Percentiles rank a stretch among this genome's conserved stretches.
Evolutionary conservation across 1,140 invertebrate species (phyloP).

Genomic region (Akabosia matsudoensis): DNA sequence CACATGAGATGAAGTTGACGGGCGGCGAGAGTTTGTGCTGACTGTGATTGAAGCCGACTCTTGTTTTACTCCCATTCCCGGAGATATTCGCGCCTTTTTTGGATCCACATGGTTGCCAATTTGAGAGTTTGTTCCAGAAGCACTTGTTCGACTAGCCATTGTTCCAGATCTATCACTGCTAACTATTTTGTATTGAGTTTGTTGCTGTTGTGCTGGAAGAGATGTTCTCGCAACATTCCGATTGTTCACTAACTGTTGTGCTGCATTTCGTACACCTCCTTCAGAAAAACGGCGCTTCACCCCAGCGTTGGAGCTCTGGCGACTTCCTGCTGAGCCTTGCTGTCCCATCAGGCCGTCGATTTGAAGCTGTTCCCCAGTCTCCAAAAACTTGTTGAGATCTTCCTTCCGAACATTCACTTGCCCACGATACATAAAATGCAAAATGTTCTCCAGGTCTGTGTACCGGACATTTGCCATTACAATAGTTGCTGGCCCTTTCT

Average conservation of each 20-base stretch:
- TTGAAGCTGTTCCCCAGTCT: slow-evolving; percentile 49
- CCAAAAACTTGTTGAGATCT: slow-evolving; percentile 48
- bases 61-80: not conserved
- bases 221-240: not conserved
- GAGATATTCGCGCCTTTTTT: not conserved
- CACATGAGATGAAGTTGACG: not conserved
- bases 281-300: slow-evolving; percentile 1
- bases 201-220: not conserved
- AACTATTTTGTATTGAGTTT: not conserved
- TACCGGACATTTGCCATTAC: slow-evolving; percentile 50
- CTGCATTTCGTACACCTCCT: not conserved
- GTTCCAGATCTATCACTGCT: not conserved
- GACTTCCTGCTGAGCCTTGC: not conserved
- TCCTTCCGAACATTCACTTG: slow-evolving; percentile 50
- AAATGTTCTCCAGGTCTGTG: slow-evolving; percentile 50
- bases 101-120: not conserved
- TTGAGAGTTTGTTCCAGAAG: not conserved
- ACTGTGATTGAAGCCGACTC: not conserved
- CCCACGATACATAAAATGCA: slow-evolving; percentile 52
- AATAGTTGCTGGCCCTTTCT: slow-evolving; percentile 49
- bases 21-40: not conserved
- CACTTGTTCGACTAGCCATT: not conserved
- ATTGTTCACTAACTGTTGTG: not conserved
- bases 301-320: not conserved
- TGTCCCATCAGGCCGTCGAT: slow-evolving; percentile 48